Percentiles rank a stretch among this genome's conserved stretches.
Conservation (phyloP, 2,888 invertebrate genomes). For the Xestia sexstrigata region DNA sequence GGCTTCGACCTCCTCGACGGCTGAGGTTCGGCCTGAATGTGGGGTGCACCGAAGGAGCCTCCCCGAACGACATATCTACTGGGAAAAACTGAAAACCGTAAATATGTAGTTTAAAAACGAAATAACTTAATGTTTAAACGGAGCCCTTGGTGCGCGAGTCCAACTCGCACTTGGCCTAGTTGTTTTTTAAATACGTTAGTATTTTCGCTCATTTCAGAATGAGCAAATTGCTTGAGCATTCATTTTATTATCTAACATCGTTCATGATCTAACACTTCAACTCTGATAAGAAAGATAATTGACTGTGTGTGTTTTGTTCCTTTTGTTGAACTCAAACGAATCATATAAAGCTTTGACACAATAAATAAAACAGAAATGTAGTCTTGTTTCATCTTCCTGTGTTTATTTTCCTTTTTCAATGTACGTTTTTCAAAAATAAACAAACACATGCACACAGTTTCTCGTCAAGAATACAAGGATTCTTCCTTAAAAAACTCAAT, state of each 20-base stretch:
- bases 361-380: constrained; percentile 25
- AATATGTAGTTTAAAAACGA: too few relatives aligned
- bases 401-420: neutral
- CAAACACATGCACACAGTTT: neutral
- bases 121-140: too few relatives aligned
- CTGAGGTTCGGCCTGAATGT: neutral
- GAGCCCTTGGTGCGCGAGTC: too few relatives aligned
- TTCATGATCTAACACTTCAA: constrained; percentile 7
- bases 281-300: constrained; percentile 17
- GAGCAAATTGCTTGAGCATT: neutral
- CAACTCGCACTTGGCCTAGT: too few relatives aligned
- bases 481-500: too few relatives aligned
- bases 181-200: too few relatives aligned
- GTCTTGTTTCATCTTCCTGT: neutral
- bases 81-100: too few relatives aligned
- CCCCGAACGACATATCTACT: too few relatives aligned
- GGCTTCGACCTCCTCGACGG: neutral
- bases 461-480: neutral
- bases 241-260: constrained; percentile 14
- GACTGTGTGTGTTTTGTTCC: constrained; percentile 1
- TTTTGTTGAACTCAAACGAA: constrained; percentile 29
- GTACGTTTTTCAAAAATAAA: neutral
- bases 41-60: too few relatives aligned
- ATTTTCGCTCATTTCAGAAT: too few relatives aligned
- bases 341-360: constrained; percentile 12